Conservation (phyloP, 2,797 vertebrate species). For the Lateolabrax maculatus region DNA sequence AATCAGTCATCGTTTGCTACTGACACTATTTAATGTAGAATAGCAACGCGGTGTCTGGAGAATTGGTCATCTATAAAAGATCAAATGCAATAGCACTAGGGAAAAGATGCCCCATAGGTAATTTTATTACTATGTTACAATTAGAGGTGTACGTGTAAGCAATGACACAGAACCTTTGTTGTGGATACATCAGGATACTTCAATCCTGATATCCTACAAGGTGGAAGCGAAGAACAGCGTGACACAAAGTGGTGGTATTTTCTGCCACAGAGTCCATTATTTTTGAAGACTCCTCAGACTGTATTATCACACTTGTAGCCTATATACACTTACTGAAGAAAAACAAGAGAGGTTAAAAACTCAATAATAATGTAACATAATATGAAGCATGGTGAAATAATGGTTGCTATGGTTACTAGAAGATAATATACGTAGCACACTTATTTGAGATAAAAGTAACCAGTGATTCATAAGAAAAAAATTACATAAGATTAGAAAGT, state of each 20-base stretch:
- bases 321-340: neutral
- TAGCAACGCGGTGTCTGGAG: neutral
- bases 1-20: conserved; percentile 24
- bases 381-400: neutral
- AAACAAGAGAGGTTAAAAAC: too few species aligned
- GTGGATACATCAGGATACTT: too few species aligned
- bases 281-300: neutral
- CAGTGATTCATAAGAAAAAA: neutral
- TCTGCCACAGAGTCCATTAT: neutral
- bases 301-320: neutral
- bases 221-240: neutral
- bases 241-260: neutral
- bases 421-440: neutral
- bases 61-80: conserved; percentile 1
- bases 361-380: neutral
- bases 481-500: neutral
- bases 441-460: neutral
- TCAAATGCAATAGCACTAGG: neutral
- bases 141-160: neutral
- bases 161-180: neutral
- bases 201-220: neutral
- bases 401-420: neutral
- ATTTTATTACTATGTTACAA: neutral
- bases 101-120: neutral
- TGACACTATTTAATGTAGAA: neutral